Evolutionary conservation across 2,113 vertebrate genomes (phyloP).

Genomic region (Mirza zaza): DNA sequence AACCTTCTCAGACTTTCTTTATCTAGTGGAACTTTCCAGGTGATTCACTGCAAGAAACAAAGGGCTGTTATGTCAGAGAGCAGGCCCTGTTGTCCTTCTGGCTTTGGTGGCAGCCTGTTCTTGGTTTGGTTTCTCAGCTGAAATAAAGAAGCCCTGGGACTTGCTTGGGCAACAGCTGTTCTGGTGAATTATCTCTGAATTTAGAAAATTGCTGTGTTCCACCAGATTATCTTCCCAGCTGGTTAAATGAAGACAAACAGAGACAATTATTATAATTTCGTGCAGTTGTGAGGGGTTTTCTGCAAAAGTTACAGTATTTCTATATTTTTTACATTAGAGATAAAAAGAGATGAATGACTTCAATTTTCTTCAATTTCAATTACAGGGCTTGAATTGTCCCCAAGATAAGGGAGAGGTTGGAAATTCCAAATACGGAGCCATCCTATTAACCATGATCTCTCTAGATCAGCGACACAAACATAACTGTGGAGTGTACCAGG

Average conservation of each 20-base stretch:
- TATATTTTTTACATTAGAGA: conserved; percentile 78
- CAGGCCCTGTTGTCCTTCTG: not conserved
- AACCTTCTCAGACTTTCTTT: not conserved
- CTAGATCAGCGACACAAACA: not conserved
- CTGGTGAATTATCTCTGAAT: conserved; percentile 67
- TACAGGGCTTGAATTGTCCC: conserved; percentile 34
- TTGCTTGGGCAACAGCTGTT: conserved; percentile 66
- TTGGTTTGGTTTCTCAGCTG: not conserved
- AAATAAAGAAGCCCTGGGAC: not conserved
- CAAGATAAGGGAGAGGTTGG: not conserved
- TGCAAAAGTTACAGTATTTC: conserved; percentile 73
- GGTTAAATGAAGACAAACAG: conserved; percentile 75
- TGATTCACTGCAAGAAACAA: too few species aligned
- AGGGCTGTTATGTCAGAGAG: accelerated
- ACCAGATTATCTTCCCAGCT: conserved; percentile 69
- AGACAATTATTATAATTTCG: conserved; percentile 77
- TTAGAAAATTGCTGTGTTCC: conserved; percentile 67
- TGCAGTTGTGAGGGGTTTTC: conserved; percentile 47
- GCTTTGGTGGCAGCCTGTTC: not conserved
- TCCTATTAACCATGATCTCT: not conserved
- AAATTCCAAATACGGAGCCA: not conserved
- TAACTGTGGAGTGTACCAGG: not conserved
- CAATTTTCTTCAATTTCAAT: conserved; percentile 63
- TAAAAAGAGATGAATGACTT: conserved; percentile 75
- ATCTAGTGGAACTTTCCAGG: not conserved